A percentile compares a stretch with the other conserved stretches of the same genome.
These are phyloP conservation scores for Mercenaria mercenaria DNA, from an alignment of 1,140 invertebrate genomes.

Conservation along the genomic window DNA sequence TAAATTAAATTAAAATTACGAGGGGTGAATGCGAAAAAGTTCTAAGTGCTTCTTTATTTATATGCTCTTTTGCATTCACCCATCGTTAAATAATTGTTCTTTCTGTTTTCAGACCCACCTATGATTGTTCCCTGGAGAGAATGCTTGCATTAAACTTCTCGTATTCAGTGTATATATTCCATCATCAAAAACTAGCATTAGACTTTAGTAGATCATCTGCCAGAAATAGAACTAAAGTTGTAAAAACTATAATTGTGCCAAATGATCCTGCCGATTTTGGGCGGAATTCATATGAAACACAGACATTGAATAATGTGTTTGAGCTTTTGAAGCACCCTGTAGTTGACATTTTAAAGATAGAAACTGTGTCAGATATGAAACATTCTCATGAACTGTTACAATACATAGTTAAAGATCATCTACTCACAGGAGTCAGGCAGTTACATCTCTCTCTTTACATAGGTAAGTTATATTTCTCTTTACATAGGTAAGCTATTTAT, in stretches of 20 bases:
- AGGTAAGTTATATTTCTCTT: constrained; percentile 72
- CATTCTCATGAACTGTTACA: constrained; percentile 81
- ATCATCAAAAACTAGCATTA: constrained; percentile 57
- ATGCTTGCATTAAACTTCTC: constrained; percentile 77
- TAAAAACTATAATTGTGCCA: constrained; percentile 78
- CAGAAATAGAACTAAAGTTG: constrained; percentile 72
- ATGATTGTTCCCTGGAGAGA: constrained; percentile 79
- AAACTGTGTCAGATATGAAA: constrained; percentile 68
- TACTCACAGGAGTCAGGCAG: constrained; percentile 78
- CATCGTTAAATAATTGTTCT: too few relatives aligned
- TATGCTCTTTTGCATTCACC: too few relatives aligned
- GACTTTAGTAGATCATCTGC: constrained; percentile 43
- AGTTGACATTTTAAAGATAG: constrained; percentile 82
- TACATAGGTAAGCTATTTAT: background rate
- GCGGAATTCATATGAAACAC: constrained; percentile 82
- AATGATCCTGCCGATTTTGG: constrained; percentile 84
- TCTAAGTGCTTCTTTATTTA: too few relatives aligned
- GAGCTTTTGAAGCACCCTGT: constrained; percentile 69
- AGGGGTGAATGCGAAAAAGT: too few relatives aligned
- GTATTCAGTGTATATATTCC: constrained; percentile 76
- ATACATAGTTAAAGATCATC: constrained; percentile 80
- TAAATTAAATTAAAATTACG: too few relatives aligned
- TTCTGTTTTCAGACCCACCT: constrained; percentile 71
- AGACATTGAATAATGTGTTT: constrained; percentile 82
- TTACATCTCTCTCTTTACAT: constrained; percentile 81